Base-by-base conservation (phyloP, 2,888 invertebrate genomes). In the Panorpa germanica region DNA sequence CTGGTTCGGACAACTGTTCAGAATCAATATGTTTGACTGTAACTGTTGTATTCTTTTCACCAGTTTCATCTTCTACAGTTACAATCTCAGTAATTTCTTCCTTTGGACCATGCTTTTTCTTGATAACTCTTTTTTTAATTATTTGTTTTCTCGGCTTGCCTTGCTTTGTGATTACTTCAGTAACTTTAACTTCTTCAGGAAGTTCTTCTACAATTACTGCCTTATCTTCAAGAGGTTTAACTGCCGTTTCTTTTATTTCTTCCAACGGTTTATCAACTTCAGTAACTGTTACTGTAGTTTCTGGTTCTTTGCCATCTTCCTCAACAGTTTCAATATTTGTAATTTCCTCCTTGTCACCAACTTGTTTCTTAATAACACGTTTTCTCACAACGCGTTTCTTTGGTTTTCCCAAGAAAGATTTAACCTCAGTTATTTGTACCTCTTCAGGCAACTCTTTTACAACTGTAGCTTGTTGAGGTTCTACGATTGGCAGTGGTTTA, bases 361-460 rank as follows among this genome's bases (percentile, higher is more conserved):
- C 38, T 23, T 40, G 40, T 36, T 48, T 49, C 36, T 46, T 49
- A 17, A 52, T 50, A 1, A 43, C 39, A 12, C 46, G 43, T 37
- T 44, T 47, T 25, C 38, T 45, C 0, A 49, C 50, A 3, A 46
- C 50, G 25, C 50, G 49, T 33, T 46, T 46, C 16, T 48, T 48
- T 2, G 47, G 38, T 28, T 48, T 50, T 3, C 49, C 51, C 40
- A 49, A 45, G 30, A 45, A 39, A 43, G 50, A 49, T 34, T 51
- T 53, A 42, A 54, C 56, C 45, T 49, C 51, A 38, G 44, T 57
- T 35, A 51, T 52, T 48, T 46, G 50, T 40, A 46, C 45, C 46
- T 56, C 55, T 5, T 59, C 55, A 38, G 56, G 46, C 34, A 59
- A 46, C 47, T 58, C 59, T 44, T 61, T 60, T 43, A 47, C 47